phyloP scores from a whole-genome alignment of 2,113 vertebrate genomes.

The Phaethornis superciliosus region DNA sequence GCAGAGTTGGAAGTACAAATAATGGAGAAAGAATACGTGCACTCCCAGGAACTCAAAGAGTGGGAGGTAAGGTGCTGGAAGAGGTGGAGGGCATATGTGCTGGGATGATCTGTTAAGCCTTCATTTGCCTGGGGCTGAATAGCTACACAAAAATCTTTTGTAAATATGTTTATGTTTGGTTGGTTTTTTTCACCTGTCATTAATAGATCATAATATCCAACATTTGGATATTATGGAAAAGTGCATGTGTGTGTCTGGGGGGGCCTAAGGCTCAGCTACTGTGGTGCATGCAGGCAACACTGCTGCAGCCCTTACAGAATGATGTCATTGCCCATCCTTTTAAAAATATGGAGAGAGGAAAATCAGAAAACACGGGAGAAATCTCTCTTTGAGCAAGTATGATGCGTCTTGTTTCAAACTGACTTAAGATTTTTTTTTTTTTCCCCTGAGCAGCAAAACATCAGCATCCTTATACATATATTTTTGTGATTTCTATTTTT shows the following conservation, averaged over 20 bases:
- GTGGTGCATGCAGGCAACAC: not conserved
- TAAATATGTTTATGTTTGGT: not conserved
- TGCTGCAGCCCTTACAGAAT: not conserved
- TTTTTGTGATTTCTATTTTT: not conserved
- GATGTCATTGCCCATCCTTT: not conserved
- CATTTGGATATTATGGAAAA: not conserved
- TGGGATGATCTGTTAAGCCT: not conserved
- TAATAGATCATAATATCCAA: not conserved
- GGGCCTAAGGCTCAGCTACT: not conserved
- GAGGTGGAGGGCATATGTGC: not conserved
- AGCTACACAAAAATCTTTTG: not conserved
- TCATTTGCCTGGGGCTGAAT: not conserved
- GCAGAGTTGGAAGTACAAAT: conserved; percentile 86
- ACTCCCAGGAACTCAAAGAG: conserved; percentile 75
- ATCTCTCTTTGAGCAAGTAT: not conserved
- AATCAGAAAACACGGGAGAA: not conserved
- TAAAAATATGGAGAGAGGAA: not conserved
- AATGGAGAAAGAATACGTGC: conserved; percentile 70
- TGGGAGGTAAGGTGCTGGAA: conserved; percentile 82
- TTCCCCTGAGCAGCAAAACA: not conserved
- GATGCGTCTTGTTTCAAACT: not conserved
- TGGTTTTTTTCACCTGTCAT: not conserved
- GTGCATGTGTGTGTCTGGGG: not conserved
- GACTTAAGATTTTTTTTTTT: no score
- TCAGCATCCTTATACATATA: not conserved